These are phyloP conservation scores for Clusia tigrina DNA, from an alignment of 2,888 invertebrate genomes.

Conservation along the genomic window DNA sequence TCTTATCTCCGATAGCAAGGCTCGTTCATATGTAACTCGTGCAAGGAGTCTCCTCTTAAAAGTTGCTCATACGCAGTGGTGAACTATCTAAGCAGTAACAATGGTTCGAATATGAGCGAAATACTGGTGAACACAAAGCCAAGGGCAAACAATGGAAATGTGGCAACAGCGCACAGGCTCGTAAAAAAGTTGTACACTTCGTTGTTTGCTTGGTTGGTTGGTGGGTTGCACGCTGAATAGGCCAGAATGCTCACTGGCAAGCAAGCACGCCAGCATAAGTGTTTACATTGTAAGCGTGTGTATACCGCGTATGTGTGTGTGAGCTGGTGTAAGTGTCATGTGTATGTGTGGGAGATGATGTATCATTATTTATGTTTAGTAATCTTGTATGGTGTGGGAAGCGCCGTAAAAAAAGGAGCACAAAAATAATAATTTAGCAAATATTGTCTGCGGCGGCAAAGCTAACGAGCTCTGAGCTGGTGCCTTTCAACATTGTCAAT, in stretches of 20 bases:
- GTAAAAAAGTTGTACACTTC: background rate
- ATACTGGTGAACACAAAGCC: background rate
- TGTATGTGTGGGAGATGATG: slow-evolving; percentile 11
- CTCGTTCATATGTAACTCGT: too few relatives aligned
- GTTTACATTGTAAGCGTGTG: background rate
- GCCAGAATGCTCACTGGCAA: too few relatives aligned
- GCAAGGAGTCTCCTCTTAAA: background rate
- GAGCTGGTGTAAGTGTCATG: background rate
- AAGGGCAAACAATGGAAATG: background rate
- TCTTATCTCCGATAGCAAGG: background rate
- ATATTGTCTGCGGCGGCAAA: slow-evolving; percentile 16
- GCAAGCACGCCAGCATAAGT: too few relatives aligned
- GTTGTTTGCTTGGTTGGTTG: too few relatives aligned
- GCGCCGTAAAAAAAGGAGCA: background rate
- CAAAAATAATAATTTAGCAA: slow-evolving; percentile 11
- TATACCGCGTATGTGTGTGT: background rate
- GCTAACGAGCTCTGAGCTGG: background rate
- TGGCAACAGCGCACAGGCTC: background rate
- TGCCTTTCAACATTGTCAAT: too few relatives aligned
- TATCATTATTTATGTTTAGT: slow-evolving; percentile 20
- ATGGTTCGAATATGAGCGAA: background rate
- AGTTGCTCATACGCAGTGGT: background rate
- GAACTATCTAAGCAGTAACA: background rate
- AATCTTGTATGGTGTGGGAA: background rate
- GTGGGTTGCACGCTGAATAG: too few relatives aligned